Evolutionary conservation across 1,140 invertebrate genomes (phyloP).

Genomic region (Bombyx mori): DNA sequence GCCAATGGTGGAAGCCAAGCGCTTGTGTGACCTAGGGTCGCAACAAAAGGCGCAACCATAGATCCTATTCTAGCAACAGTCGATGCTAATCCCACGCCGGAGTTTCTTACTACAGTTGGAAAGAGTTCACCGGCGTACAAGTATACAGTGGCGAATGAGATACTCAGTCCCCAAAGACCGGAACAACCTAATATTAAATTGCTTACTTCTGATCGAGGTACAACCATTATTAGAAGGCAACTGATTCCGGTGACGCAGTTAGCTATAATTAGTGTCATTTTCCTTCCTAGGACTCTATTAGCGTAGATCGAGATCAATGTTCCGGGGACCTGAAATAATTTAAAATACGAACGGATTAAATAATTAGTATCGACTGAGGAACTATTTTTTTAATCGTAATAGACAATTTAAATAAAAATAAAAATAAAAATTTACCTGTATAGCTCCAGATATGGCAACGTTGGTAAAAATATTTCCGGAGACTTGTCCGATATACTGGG

Average conservation of each 20-base stretch:
- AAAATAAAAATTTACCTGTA: slow-evolving; percentile 61
- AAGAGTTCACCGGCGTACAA: slow-evolving; percentile 74
- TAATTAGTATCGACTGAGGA: slow-evolving; percentile 5
- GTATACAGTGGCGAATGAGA: slow-evolving; percentile 73
- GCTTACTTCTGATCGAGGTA: slow-evolving; percentile 52
- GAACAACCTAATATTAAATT: slow-evolving; percentile 71
- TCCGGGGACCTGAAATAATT: slow-evolving; percentile 74
- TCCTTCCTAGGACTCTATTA: slow-evolving; percentile 77
- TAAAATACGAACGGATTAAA: slow-evolving; percentile 7
- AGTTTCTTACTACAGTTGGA: slow-evolving; percentile 73
- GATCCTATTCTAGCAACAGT: slow-evolving; percentile 73
- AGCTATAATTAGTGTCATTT: slow-evolving; percentile 74
- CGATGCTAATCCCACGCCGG: slow-evolving; percentile 71
- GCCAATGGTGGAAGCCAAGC: slow-evolving; percentile 76
- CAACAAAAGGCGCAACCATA: slow-evolving; percentile 71
- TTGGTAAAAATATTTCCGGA: slow-evolving; percentile 82
- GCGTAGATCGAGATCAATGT: slow-evolving; percentile 77
- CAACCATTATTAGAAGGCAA: slow-evolving; percentile 73
- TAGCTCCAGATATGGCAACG: slow-evolving; percentile 77
- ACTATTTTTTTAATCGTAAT: neutral
- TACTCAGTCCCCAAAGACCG: slow-evolving; percentile 74
- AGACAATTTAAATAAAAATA: neutral
- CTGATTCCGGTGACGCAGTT: slow-evolving; percentile 76
- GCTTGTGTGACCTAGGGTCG: slow-evolving; percentile 47
- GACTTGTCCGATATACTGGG: slow-evolving; percentile 81